phyloP scores from a whole-genome alignment of 2,113 vertebrate species.

The Hippocampus comes region DNA sequence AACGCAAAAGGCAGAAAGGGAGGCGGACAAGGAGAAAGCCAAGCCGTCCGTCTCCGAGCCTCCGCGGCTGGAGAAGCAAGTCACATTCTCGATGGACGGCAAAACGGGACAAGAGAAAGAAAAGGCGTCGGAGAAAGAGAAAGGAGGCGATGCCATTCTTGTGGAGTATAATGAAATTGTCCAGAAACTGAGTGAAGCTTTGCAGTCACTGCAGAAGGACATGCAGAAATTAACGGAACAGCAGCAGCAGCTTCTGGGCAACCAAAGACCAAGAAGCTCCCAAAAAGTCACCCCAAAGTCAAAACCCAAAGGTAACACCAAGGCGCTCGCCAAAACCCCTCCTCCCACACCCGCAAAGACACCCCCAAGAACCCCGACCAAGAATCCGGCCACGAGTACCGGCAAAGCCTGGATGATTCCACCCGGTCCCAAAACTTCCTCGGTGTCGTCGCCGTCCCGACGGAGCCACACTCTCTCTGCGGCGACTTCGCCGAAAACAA shows the following conservation, averaged over 20 bases:
- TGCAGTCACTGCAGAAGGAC: constrained; percentile 82
- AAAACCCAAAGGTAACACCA: constrained; percentile 13
- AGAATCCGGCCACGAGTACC: constrained; percentile 39
- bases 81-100: constrained; percentile 82
- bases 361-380: constrained; percentile 50
- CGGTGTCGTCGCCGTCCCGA: constrained; percentile 56
- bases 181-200: constrained; percentile 80
- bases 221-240: constrained; percentile 90
- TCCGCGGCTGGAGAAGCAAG: constrained; percentile 77
- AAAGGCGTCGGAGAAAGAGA: constrained; percentile 57
- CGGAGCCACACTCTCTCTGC: constrained; percentile 50
- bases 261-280: constrained; percentile 62
- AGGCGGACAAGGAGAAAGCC: constrained; percentile 40
- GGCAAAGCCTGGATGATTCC: constrained; percentile 77
- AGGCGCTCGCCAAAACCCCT: constrained; percentile 37
- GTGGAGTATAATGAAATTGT: constrained; percentile 85
- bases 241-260: constrained; percentile 80
- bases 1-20: constrained; percentile 44
- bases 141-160: constrained; percentile 53
- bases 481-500: constrained; percentile 56
- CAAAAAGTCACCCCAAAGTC: constrained; percentile 43
- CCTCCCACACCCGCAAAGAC: constrained; percentile 56
- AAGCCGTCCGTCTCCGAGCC: constrained; percentile 32
- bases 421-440: constrained; percentile 13
- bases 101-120: constrained; percentile 57